Base-by-base conservation (phyloP, 2,888 invertebrate genomes). In the Cryptus viduatorius region DNA sequence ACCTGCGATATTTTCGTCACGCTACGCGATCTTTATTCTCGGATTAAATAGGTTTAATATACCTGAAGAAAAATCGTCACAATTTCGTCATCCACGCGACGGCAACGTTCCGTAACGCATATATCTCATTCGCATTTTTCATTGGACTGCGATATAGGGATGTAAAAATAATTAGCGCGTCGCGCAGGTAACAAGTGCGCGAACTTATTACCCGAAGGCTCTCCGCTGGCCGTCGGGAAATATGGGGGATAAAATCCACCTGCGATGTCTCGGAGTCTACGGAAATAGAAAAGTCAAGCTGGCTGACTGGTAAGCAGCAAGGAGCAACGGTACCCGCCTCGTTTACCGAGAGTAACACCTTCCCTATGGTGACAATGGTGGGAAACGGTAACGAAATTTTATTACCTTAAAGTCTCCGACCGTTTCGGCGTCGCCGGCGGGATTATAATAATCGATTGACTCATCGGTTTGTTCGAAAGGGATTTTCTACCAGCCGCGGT, bases 401-500 rank as follows among this genome's bases (percentile, higher is more conserved):
- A 48, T 65, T 46, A 37, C 37, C 75, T 14, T 10, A 19, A 4
- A 29, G n/a, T 50, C 16, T 61, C 65, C 12, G 14, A n/a, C 16
- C 16, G 50, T 1, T 48, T 10, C 48, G 19, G 3, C 31, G 65
- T 24, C 67, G 14, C 67, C 24, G 29, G 10, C 2, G 14, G 68
- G 68, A 61, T 69, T 59, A 31, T 61, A 59, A 78, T 69, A 78
- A 68, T 78, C 68, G 59, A 61, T 69, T 69, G 77, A 78, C 77
- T 68, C 68, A 14, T 29, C 68, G 10, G 65, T 56, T 69, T 68
- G 68, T 78, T 78, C 31, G 31, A 16, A 7, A 56, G 24, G 67
- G 68, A 78, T 78, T 78, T 78, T 78, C 68, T 31, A 78, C 78
- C 78, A 78, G 78, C 68, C 59, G 48, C 46, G 59, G 56, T 59